Conservation (phyloP, 2,888 invertebrate species). For the Hydrotaea diabolus region DNA sequence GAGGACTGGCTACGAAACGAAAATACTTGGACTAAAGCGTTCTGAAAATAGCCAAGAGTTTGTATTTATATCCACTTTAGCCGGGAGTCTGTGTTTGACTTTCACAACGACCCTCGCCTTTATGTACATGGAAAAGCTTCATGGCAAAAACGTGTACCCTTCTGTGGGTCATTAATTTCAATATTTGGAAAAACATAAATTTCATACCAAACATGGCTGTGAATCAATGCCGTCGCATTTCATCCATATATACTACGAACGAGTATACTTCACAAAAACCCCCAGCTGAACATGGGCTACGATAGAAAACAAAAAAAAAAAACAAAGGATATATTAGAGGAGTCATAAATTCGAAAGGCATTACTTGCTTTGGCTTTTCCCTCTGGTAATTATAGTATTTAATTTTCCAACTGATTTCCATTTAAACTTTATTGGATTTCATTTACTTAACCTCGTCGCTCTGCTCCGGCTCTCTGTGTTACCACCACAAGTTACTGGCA, state of each 20-base stretch:
- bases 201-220: background rate
- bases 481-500: background rate
- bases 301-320: background rate
- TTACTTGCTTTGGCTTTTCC: background rate
- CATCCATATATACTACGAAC: background rate
- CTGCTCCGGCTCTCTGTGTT: background rate
- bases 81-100: background rate
- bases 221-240: background rate
- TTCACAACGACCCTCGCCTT: background rate
- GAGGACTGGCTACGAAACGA: background rate
- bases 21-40: background rate
- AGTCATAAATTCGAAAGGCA: background rate
- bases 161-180: constrained; percentile 4
- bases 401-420: background rate
- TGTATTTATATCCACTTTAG: too few species aligned
- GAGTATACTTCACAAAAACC: background rate
- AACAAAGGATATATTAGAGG: background rate
- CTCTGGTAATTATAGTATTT: background rate
- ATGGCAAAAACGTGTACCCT: background rate
- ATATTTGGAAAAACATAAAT: background rate
- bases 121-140: background rate
- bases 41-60: too few species aligned
- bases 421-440: background rate
- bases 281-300: background rate
- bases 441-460: background rate